A percentile compares a stretch with the other conserved stretches of the same genome.
Evolutionary conservation across 2,797 vertebrate genomes (phyloP).

Genomic region (Gadopsis marmoratus): DNA sequence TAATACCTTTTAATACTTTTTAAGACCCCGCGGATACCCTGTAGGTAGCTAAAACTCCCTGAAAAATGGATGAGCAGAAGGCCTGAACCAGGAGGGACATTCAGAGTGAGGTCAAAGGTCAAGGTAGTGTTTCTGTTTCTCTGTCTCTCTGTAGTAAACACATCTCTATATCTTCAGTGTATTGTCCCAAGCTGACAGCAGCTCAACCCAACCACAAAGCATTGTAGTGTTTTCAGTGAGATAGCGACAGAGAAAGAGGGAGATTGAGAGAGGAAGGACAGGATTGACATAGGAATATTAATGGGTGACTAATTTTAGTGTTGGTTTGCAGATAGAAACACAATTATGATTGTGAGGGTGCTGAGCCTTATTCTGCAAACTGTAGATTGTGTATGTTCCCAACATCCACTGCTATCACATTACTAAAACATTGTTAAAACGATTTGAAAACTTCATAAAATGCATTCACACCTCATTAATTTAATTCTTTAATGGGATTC

Average conservation of each 20-base stretch:
- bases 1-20: no score
- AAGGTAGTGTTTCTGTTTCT: constrained; percentile 32
- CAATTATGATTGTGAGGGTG: neutral
- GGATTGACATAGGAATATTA: constrained; percentile 38
- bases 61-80: neutral
- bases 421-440: neutral
- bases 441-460: neutral
- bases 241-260: neutral
- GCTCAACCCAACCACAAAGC: constrained; percentile 55
- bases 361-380: neutral
- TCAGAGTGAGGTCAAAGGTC: constrained; percentile 47
- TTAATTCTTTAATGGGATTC: neutral
- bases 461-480: neutral
- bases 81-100: constrained; percentile 16
- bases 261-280: constrained; percentile 25
- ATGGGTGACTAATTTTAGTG: constrained; percentile 32
- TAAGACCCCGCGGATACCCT: no score
- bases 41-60: neutral
- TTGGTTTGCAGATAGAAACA: neutral
- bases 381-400: neutral
- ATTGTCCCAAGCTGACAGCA: constrained; percentile 77
- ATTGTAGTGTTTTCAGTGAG: constrained; percentile 47
- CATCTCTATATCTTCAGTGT: constrained; percentile 78
- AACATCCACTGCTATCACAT: neutral
- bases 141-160: constrained; percentile 72